Percentiles rank a stretch among this genome's conserved stretches.
Evolutionary conservation across 2,888 invertebrate genomes (phyloP).

Genomic region (Plagodis dolabraria): DNA sequence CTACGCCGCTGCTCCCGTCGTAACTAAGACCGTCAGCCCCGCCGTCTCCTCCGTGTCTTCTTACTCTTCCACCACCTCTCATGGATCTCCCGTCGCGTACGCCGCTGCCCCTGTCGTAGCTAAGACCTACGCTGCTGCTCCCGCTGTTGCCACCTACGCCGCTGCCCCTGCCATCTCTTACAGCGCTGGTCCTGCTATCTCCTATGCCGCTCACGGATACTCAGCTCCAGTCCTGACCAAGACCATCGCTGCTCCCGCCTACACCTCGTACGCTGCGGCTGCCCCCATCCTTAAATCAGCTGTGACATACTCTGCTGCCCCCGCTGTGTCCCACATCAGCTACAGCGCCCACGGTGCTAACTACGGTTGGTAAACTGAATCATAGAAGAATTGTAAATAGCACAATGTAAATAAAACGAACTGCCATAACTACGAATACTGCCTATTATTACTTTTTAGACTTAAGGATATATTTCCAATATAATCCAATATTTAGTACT

Average conservation of each 20-base stretch:
- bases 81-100: slow-evolving; percentile 62
- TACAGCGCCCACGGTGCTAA: slow-evolving; percentile 87
- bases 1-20: slow-evolving; percentile 48
- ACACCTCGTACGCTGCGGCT: slow-evolving; percentile 58
- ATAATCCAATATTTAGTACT: not conserved
- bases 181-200: slow-evolving; percentile 52
- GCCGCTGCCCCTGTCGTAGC: slow-evolving; percentile 62
- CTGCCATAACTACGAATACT: slow-evolving; percentile 43
- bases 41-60: slow-evolving; percentile 59
- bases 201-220: slow-evolving; percentile 55
- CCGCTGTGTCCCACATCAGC: slow-evolving; percentile 86
- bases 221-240: slow-evolving; percentile 50
- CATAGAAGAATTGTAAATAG: slow-evolving; percentile 58
- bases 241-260: slow-evolving; percentile 55
- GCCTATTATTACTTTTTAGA: not conserved
- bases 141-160: slow-evolving; percentile 52
- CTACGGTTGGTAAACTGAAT: slow-evolving; percentile 86
- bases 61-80: slow-evolving; percentile 59
- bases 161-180: slow-evolving; percentile 58
- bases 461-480: not conserved
- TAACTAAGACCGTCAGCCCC: slow-evolving; percentile 54
- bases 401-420: slow-evolving; percentile 55
- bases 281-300: slow-evolving; percentile 70
- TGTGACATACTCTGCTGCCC: slow-evolving; percentile 84
- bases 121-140: slow-evolving; percentile 51